A percentile compares a stretch with the other conserved stretches of the same genome.
Conservation (phyloP, 2,797 vertebrate genomes). For the Cephalopachus bancanus region DNA sequence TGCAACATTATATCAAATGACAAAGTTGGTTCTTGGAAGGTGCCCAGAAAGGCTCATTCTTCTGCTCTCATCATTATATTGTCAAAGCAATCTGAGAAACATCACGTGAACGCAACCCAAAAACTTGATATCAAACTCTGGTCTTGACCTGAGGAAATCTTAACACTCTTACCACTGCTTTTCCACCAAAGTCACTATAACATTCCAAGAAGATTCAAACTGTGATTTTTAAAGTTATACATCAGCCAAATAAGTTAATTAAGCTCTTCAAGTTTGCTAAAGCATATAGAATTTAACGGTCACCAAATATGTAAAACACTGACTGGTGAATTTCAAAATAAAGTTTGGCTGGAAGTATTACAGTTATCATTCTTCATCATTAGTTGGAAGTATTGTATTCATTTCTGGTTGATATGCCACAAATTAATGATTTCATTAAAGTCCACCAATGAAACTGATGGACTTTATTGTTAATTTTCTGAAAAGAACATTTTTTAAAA, state of each 20-base stretch:
- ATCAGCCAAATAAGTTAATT: constrained; percentile 3
- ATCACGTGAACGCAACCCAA: background rate
- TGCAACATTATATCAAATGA: background rate
- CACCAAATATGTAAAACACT: constrained; percentile 20
- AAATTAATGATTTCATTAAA: constrained; percentile 30
- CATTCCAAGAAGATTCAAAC: background rate
- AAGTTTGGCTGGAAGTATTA: constrained; percentile 49
- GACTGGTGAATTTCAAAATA: constrained; percentile 33
- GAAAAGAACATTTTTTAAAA: constrained; percentile 10
- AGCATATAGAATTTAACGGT: constrained; percentile 28
- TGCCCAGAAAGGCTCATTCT: background rate
- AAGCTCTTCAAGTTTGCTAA: background rate
- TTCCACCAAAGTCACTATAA: background rate
- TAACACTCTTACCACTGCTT: background rate
- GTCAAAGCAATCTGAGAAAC: background rate
- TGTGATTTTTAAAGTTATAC: constrained; percentile 14
- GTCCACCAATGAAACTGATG: background rate
- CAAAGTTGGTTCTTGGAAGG: background rate
- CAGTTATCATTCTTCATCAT: background rate
- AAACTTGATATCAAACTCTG: background rate
- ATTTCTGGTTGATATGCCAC: constrained; percentile 22
- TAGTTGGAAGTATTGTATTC: background rate
- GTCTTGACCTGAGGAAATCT: background rate
- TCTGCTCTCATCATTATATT: background rate
- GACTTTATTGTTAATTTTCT: constrained; percentile 18